Evolutionary conservation across 2,113 vertebrate genomes (phyloP).

Genomic region (Nibea albiflora): DNA sequence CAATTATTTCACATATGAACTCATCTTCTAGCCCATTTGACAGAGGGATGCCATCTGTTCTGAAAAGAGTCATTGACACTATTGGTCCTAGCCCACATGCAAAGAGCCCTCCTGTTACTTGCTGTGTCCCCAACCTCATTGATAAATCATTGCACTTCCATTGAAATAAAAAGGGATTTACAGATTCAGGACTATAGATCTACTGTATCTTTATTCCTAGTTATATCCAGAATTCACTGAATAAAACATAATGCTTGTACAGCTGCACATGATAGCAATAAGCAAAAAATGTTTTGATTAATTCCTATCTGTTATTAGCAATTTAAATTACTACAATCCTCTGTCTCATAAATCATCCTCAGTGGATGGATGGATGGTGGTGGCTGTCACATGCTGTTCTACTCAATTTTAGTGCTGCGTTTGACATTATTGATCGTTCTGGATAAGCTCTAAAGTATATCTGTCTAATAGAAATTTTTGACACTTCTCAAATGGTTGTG

Average conservation of each 20-base stretch:
- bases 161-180: background rate
- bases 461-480: background rate
- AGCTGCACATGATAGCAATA: background rate
- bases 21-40: background rate
- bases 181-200: background rate
- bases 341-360: background rate
- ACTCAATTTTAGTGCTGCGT: background rate
- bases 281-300: background rate
- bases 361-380: background rate
- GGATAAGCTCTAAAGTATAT: background rate
- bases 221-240: background rate
- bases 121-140: background rate
- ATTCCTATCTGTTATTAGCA: background rate
- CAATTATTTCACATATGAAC: background rate
- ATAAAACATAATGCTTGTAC: background rate
- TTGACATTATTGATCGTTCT: slow-evolving; percentile 16
- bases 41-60: background rate
- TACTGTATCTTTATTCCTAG: background rate
- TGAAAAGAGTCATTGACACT: background rate
- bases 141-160: background rate
- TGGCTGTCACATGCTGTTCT: background rate
- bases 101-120: background rate
- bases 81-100: background rate
- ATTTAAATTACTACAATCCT: background rate
- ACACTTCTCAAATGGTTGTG: background rate